Conservation (phyloP, 2,888 invertebrate genomes). For the Leistus spinibarbis region DNA sequence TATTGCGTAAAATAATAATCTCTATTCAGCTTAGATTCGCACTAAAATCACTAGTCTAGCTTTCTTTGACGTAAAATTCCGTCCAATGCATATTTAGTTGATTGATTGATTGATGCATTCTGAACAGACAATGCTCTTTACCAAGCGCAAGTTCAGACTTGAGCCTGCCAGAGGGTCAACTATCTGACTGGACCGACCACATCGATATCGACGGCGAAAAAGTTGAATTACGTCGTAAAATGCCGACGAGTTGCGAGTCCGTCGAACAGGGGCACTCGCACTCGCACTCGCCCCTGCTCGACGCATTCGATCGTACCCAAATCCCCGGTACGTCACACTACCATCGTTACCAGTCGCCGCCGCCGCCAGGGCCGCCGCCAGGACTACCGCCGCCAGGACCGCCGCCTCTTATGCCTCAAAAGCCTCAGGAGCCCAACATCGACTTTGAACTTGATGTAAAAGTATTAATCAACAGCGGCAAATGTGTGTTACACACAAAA, state of each 20-base stretch:
- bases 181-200: slow-evolving; percentile 65
- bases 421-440: slow-evolving; percentile 85
- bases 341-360: not conserved
- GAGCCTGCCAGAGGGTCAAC: slow-evolving; percentile 64
- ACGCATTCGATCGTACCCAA: slow-evolving; percentile 47
- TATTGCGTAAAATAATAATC: slow-evolving; percentile 24
- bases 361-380: not conserved
- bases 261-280: no score
- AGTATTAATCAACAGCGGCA: slow-evolving; percentile 94
- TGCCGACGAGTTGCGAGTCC: slow-evolving; percentile 53
- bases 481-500: slow-evolving; percentile 95
- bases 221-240: slow-evolving; percentile 67
- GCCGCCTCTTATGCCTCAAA: slow-evolving; percentile 58
- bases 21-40: not conserved
- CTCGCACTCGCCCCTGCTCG: slow-evolving; percentile 49
- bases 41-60: not conserved
- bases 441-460: slow-evolving; percentile 96
- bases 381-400: slow-evolving; percentile 43
- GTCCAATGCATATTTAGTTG: slow-evolving; percentile 10
- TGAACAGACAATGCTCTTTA: slow-evolving; percentile 72
- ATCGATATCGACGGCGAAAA: slow-evolving; percentile 70
- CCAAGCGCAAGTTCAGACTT: slow-evolving; percentile 76
- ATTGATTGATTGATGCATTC: slow-evolving; percentile 31
- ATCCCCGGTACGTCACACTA: not conserved
- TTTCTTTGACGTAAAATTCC: not conserved